phyloP scores from a whole-genome alignment of 2,113 vertebrate genomes.

The Chionodraco myersi region DNA sequence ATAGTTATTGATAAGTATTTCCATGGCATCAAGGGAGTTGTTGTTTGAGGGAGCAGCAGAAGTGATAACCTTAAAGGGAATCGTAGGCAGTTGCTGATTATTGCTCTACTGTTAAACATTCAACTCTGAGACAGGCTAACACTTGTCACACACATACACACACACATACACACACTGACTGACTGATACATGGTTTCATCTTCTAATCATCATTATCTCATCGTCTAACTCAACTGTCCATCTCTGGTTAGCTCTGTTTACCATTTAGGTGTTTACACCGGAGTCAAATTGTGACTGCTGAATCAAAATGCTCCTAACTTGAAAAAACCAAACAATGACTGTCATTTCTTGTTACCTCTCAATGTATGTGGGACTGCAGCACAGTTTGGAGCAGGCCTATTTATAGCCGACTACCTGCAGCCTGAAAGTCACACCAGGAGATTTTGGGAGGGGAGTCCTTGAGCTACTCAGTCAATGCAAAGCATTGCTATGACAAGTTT shows the following conservation, averaged over 20 bases:
- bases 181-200: conserved; percentile 6
- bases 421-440: conserved; percentile 78
- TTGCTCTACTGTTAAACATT: conserved; percentile 19
- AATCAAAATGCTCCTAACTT: conserved; percentile 8
- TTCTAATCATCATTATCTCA: background rate
- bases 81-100: background rate
- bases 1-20: conserved; percentile 12
- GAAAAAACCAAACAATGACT: conserved; percentile 43
- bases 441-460: conserved; percentile 72
- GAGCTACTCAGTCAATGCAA: conserved; percentile 66
- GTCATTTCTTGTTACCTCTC: conserved; percentile 50
- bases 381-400: conserved; percentile 77
- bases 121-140: background rate
- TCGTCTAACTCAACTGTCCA: background rate
- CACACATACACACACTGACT: background rate
- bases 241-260: conserved; percentile 6
- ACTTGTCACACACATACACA: conserved; percentile 9
- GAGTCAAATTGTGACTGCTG: background rate
- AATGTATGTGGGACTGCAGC: conserved; percentile 76
- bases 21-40: conserved; percentile 31
- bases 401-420: conserved; percentile 75
- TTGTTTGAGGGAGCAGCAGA: conserved; percentile 16
- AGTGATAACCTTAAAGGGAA: conserved; percentile 16
- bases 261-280: conserved; percentile 4
- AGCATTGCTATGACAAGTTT: conserved; percentile 76